A percentile compares a stretch with the other conserved stretches of the same genome.
Conservation (phyloP, 2,113 vertebrate genomes). For the Lasiurus borealis region DNA sequence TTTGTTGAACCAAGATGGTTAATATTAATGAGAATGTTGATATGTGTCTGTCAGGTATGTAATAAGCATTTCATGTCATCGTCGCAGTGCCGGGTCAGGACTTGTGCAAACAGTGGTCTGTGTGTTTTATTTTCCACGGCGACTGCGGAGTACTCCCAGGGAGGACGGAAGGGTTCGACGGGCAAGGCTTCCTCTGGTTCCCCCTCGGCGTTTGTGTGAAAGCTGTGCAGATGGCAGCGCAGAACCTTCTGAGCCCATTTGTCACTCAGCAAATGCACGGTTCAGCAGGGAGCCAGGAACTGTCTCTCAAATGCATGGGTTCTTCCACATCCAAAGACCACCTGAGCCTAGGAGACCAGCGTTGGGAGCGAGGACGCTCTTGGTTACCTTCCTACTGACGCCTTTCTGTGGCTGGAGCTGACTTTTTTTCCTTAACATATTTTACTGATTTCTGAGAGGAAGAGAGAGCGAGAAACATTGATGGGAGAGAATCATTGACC, state of each 20-base stretch:
- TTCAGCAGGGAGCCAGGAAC: background rate
- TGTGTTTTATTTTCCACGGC: conserved; percentile 48
- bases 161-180: background rate
- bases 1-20: conserved; percentile 72
- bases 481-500: no score
- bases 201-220: background rate
- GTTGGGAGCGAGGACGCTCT: background rate
- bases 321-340: background rate
- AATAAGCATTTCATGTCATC: conserved; percentile 67
- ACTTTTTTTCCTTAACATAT: background rate
- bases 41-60: conserved; percentile 68
- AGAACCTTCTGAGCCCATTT: conserved; percentile 39
- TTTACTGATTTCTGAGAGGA: no score
- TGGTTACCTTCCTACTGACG: background rate
- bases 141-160: background rate
- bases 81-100: conserved; percentile 54
- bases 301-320: conserved; percentile 34
- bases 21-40: conserved; percentile 72
- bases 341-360: background rate
- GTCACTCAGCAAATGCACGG: conserved; percentile 24
- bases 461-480: no score
- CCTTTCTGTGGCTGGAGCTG: background rate
- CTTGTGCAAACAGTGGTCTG: conserved; percentile 61
- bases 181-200: background rate
- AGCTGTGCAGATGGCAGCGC: background rate